phyloP scores from a whole-genome alignment of 2,113 vertebrate species.

The Acinonyx jubatus region DNA sequence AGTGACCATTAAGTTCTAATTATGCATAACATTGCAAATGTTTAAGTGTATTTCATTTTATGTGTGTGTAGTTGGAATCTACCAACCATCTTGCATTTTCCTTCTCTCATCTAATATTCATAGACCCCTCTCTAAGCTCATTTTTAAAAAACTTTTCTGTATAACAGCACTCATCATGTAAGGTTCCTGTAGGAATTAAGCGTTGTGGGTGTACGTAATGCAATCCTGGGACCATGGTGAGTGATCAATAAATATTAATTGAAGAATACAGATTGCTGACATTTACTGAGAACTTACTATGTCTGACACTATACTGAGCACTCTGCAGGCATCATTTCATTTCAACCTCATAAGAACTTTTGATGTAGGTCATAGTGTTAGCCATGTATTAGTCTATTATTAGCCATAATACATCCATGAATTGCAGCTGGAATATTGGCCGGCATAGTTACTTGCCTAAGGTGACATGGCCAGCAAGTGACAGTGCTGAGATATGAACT shows the following conservation, averaged over 20 bases:
- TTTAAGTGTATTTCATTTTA: conserved; percentile 43
- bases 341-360: conserved; percentile 40
- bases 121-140: neutral
- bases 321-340: neutral
- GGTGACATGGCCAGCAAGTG: neutral
- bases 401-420: neutral
- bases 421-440: conserved; percentile 12
- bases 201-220: neutral
- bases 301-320: neutral
- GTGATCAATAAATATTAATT: neutral
- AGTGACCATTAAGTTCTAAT: neutral
- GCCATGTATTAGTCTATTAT: neutral
- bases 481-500: neutral
- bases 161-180: neutral
- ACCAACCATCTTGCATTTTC: neutral
- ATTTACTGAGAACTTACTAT: neutral
- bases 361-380: neutral
- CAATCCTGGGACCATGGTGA: neutral
- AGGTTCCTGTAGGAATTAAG: neutral
- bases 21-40: neutral
- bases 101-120: neutral
- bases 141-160: conserved; percentile 2
- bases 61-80: neutral
- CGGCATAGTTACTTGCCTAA: neutral
- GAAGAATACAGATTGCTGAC: neutral